Base-by-base conservation (phyloP, 2,888 invertebrate species). In the Ochropleura leucogaster region DNA sequence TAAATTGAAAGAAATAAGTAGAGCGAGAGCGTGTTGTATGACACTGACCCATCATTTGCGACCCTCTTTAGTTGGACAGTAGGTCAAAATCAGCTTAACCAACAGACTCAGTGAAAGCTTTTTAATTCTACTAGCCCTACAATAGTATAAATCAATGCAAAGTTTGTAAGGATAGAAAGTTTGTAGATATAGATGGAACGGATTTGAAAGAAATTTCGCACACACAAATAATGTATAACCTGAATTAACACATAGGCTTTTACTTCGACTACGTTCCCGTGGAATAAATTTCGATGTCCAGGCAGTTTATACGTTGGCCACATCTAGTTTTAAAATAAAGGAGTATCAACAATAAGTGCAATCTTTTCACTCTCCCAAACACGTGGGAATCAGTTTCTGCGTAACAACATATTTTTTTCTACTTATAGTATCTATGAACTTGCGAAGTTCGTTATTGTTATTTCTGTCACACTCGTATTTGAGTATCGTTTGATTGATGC, bases 1-100 rank as follows among this genome's bases (percentile, higher is more conserved):
- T 62, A 77, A 63, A 63, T 77, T 77, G 12, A 40, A 46, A 51
- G 55, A 77, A 70, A 55, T 49, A 62, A 40, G 46, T 57, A 46
- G 71, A 55, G 51, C 40, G 57, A 59, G 7, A 30, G 49, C 10
- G 20, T 20, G 14, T 44, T 16, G 12, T 71, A 70, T 78, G 20
- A 18, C 12, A 18, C 46, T 57, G n/a, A 63, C 55, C 63, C 18
- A 57, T 63, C 57, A 64, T 70, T 46, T 51, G 46, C 20, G 40
- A 51, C 20, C 63, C 49, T 70, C 63, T 51, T 57, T 46, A 10
- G 16, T 18, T 16, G 6, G 14, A 12, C 14, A 4, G 46, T 57
- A 55, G 49, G 78, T 78, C 18, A 55, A 49, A 20, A 77, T 77
- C 63, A 14, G 9, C 18, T 76, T 14, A 14, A 68, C 62, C 20